These are phyloP conservation scores for Macrophya annulata DNA, from an alignment of 2,888 invertebrate genomes.

Conservation along the genomic window DNA sequence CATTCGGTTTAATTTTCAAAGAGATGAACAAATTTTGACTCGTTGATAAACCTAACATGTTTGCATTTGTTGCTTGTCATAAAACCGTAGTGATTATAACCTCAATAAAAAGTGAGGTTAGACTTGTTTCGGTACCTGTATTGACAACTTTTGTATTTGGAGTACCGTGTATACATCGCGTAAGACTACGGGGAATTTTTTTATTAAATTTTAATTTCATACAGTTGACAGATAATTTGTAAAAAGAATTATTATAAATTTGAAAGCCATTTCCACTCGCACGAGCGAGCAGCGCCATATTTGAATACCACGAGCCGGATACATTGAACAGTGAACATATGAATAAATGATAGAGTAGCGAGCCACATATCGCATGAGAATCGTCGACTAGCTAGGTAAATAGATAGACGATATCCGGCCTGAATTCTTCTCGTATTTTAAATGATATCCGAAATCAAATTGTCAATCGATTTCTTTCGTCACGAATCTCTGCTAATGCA, in stretches of 20 bases:
- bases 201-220: constrained; percentile 28
- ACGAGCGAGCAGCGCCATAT: constrained; percentile 70
- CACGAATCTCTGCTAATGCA: not conserved
- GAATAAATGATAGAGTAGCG: not conserved
- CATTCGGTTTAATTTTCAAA: not conserved
- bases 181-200: not conserved
- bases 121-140: constrained; percentile 24
- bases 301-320: constrained; percentile 54
- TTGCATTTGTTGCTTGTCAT: constrained; percentile 11
- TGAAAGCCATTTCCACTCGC: constrained; percentile 62
- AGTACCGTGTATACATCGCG: not conserved
- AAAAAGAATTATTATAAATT: constrained; percentile 67
- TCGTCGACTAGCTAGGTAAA: not conserved
- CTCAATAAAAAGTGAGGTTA: constrained; percentile 38
- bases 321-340: not conserved
- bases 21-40: not conserved
- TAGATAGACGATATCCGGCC: not conserved
- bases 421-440: not conserved
- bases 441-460: not conserved
- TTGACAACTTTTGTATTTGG: not conserved
- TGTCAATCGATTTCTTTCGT: not conserved
- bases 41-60: not conserved
- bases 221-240: constrained; percentile 52
- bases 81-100: constrained; percentile 1
- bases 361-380: not conserved